Percentiles rank a stretch among this genome's conserved stretches.
Conservation (phyloP, 1,140 invertebrate genomes). For the Cepaea nemoralis region DNA sequence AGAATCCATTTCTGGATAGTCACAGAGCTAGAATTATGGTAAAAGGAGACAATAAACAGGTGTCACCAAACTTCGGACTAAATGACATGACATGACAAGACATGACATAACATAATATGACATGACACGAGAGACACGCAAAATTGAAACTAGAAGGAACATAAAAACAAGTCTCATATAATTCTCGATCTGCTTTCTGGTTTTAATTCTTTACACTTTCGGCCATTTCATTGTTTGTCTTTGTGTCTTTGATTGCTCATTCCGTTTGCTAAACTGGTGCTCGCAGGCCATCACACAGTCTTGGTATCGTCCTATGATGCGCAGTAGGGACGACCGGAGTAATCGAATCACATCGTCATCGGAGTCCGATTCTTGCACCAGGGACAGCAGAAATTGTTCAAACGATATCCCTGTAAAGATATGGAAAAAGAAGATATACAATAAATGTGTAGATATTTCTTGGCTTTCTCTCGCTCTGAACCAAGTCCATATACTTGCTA, state of each 20-base stretch:
- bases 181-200: not conserved
- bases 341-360: constrained; percentile 40
- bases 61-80: no score
- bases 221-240: constrained; percentile 1
- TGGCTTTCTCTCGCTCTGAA: no score
- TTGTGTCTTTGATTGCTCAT: not conserved
- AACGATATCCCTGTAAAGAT: constrained; percentile 57
- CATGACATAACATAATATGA: no score
- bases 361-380: constrained; percentile 50
- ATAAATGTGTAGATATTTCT: no score
- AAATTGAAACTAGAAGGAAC: no score
- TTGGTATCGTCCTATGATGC: constrained; percentile 56
- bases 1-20: no score
- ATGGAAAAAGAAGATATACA: not conserved
- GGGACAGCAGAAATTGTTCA: constrained; percentile 54
- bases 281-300: constrained; percentile 64
- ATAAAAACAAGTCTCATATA: no score
- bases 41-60: no score
- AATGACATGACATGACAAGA: no score
- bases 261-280: constrained; percentile 61
- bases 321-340: constrained; percentile 48
- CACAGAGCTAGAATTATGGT: no score
- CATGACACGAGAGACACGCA: no score
- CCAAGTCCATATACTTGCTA: no score
- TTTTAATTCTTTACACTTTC: constrained; percentile 15